Percentiles rank a stretch among this genome's conserved stretches.
Conservation (phyloP, 2,888 invertebrate species). For the Cephus sareptanus region DNA sequence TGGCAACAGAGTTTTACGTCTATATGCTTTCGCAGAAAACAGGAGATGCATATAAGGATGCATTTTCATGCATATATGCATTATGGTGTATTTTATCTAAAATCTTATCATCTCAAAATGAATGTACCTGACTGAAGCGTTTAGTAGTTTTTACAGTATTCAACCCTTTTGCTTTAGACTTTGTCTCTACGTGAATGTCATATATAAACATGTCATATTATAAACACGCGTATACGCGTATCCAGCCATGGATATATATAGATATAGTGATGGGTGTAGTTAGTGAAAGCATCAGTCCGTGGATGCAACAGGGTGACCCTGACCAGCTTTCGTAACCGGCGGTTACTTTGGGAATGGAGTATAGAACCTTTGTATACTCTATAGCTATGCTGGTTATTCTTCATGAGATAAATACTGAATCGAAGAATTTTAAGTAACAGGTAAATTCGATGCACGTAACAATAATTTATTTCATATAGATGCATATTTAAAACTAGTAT, state of each 20-base stretch:
- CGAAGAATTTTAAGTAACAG: not conserved
- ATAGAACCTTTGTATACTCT: not conserved
- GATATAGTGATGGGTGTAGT: constrained; percentile 12
- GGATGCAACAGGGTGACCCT: constrained; percentile 58
- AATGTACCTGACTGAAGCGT: not conserved
- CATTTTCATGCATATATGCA: not conserved
- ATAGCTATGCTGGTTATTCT: not conserved
- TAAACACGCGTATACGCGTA: not conserved
- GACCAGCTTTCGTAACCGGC: constrained; percentile 55
- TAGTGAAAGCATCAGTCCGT: constrained; percentile 48
- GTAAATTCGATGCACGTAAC: not conserved
- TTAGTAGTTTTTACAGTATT: not conserved
- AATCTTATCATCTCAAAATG: not conserved
- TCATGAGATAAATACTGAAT: not conserved
- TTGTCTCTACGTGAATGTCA: not conserved
- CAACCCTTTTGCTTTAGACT: not conserved
- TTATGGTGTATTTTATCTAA: not conserved
- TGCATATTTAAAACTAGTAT: not conserved
- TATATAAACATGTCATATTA: not conserved
- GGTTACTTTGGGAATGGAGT: not conserved
- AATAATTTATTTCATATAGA: not conserved
- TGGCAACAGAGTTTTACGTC: not conserved
- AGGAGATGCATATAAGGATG: not conserved
- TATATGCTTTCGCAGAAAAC: not conserved
- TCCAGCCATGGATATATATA: constrained; percentile 7